Percentiles rank a stretch among this genome's conserved stretches.
Evolutionary conservation across 2,113 vertebrate species (phyloP).

Genomic region (Zootoca vivipara): DNA sequence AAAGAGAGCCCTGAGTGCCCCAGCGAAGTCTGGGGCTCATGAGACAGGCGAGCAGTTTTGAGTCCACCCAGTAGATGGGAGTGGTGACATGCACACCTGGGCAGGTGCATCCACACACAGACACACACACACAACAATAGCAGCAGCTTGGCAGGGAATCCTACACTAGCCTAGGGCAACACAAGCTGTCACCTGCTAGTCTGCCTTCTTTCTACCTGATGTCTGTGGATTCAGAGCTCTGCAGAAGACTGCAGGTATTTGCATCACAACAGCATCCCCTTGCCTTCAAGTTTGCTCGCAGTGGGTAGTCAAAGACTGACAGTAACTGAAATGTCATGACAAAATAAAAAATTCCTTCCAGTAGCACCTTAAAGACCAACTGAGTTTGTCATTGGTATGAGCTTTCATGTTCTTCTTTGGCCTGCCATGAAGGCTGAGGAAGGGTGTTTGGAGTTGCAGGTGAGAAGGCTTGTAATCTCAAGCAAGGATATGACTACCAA

Average conservation of each 20-base stretch:
- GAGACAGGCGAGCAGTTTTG: not conserved
- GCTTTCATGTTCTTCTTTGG: not conserved
- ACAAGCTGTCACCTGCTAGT: not conserved
- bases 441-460: not conserved
- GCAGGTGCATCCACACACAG: not conserved
- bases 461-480: not conserved
- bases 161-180: not conserved
- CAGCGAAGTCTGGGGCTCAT: no score
- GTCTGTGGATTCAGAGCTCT: not conserved
- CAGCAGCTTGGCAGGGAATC: rapidly evolving
- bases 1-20: no score
- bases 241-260: not conserved
- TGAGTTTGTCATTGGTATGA: no score
- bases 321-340: no score
- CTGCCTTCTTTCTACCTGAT: not conserved
- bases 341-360: no score
- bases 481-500: no score
- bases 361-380: no score
- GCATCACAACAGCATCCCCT: not conserved
- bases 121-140: not conserved
- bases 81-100: not conserved
- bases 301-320: not conserved
- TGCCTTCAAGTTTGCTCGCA: not conserved
- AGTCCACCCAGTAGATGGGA: constrained; percentile 6
- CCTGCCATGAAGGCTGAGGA: no score